Evolutionary conservation across 2,888 invertebrate species (phyloP), one percentile per base, ranked within the genome.

Genomic region (Aromia moschata): DNA sequence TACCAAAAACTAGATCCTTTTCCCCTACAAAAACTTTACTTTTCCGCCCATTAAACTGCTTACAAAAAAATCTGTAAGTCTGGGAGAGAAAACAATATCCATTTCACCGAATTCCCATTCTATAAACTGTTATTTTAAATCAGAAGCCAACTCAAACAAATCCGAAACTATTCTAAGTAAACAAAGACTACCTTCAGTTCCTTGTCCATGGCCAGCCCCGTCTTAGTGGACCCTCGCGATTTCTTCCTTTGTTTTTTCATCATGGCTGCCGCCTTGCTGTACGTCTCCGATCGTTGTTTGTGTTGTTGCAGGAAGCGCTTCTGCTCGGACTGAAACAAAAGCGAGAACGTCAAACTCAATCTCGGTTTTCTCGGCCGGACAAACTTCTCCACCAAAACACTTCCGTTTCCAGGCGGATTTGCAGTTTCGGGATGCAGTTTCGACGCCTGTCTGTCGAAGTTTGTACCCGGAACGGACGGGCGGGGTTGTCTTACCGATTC

Each of bases 221-320:
- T 88, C 82, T 91, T 90, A 53, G 84, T 84, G 55, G 91, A 88
- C 47, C 89, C 88, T 68, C 90, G 89, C 45, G 91, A 89, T 80
- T 92, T 93, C 85, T 94, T 94, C 65, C 93, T 84, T 77, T 94
- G 93, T 78, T 94, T 95, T 82, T 94, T 94, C 85, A 94, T 94
- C 58, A 92, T 91, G 9, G 93, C 90, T 0, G 92, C 92, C 1
- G 94, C 94, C 81, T 94, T 94, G 79, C 92, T 92, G 83, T 94
- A 94, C 63, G 93, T 92, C 77, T 95, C 95, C 57, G 93, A 91
- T 64, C 93, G 86, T 68, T 92, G 89, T 80, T 96, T 96, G 83
- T 96, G 96, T 82, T 94, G 94, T 80, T 95, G 93, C 65, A 94
- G 82, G 80, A 96, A 96, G 77, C 94, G 89, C 81, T 95, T 96